These are phyloP conservation scores for Machimus rusticus DNA, from an alignment of 2,888 invertebrate species.

Conservation along the genomic window DNA sequence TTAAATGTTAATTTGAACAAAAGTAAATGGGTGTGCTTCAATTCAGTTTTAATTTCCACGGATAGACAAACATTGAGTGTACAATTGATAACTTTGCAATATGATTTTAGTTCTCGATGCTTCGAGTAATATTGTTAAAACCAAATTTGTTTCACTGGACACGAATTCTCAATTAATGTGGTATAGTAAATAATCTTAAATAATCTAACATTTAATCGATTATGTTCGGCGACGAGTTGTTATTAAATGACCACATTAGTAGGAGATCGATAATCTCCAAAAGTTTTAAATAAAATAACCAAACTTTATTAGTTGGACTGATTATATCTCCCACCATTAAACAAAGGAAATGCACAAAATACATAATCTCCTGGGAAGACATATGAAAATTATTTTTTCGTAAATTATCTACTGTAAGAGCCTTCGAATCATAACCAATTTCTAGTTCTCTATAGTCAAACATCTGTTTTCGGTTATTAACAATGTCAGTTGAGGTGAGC, in stretches of 20 bases:
- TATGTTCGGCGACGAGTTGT: neutral
- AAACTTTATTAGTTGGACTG: constrained; percentile 33
- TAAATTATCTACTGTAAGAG: neutral
- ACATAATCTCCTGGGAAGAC: constrained; percentile 43
- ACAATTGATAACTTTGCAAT: constrained; percentile 42
- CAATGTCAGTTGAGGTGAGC: too few relatives aligned
- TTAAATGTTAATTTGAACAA: too few relatives aligned
- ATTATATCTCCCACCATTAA: constrained; percentile 45
- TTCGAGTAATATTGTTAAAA: constrained; percentile 44
- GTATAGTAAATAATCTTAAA: constrained; percentile 45
- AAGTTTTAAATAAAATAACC: constrained; percentile 16
- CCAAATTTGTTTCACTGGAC: constrained; percentile 45
- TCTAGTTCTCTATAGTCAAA: too few relatives aligned
- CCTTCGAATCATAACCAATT: too few relatives aligned
- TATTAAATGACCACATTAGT: too few relatives aligned
- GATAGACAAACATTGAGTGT: neutral
- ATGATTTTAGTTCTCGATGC: constrained; percentile 44
- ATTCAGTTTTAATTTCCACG: too few relatives aligned
- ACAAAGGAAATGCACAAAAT: constrained; percentile 40
- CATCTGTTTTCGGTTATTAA: too few relatives aligned
- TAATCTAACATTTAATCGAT: neutral
- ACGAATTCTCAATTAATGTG: constrained; percentile 38
- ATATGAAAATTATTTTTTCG: constrained; percentile 44
- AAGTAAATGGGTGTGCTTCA: too few relatives aligned
- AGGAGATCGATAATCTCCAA: neutral